Conservation (phyloP, 1,140 invertebrate species). For the Lucilia cuprina region DNA sequence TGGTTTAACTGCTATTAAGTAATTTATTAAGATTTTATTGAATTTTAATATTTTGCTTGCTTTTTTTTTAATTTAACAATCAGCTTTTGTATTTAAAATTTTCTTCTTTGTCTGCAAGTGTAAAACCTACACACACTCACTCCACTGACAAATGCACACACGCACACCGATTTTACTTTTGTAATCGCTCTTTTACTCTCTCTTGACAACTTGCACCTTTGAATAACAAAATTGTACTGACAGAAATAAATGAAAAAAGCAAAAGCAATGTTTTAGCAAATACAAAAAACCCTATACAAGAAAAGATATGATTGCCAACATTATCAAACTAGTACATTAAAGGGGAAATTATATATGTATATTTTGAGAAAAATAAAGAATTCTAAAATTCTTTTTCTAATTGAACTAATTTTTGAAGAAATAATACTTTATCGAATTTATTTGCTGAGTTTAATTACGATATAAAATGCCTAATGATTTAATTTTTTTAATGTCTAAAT, state of each 20-base stretch:
- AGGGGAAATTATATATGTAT: too few relatives aligned
- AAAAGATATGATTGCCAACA: not conserved
- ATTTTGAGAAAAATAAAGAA: too few relatives aligned
- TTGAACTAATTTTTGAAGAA: too few relatives aligned
- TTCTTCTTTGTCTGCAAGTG: slow-evolving; percentile 31
- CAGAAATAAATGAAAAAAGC: not conserved
- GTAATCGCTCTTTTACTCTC: not conserved
- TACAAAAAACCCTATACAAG: not conserved
- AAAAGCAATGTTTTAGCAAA: slow-evolving; percentile 11
- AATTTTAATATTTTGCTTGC: not conserved
- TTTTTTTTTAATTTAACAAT: not conserved
- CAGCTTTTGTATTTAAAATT: slow-evolving; percentile 6
- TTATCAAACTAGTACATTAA: too few relatives aligned
- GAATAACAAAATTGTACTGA: slow-evolving; percentile 31
- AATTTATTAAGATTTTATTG: not conserved
- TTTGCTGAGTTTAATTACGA: too few relatives aligned
- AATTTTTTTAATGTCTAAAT: too few relatives aligned
- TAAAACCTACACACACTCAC: not conserved
- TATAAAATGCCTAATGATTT: too few relatives aligned
- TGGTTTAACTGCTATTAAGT: not conserved
- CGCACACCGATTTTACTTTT: not conserved
- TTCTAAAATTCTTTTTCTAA: too few relatives aligned
- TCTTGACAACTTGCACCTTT: slow-evolving; percentile 18
- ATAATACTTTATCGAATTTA: too few relatives aligned
- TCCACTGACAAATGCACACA: not conserved